phyloP scores from a whole-genome alignment of 2,113 vertebrate genomes.

The Laticauda colubrina region DNA sequence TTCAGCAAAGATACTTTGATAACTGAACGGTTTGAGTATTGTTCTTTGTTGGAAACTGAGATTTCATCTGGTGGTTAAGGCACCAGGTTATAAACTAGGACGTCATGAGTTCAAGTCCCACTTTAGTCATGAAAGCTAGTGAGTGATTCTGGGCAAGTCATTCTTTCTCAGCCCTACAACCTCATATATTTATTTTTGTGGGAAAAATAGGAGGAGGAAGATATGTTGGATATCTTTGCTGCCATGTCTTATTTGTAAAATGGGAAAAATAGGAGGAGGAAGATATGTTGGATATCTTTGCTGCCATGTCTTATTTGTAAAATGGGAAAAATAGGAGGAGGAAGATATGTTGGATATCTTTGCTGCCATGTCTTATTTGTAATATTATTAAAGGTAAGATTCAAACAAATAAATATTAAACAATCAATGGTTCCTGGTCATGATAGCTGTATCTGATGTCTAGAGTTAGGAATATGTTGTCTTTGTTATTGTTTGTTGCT shows the following conservation, averaged over 20 bases:
- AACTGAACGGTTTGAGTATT: not conserved
- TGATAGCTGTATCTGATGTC: not conserved
- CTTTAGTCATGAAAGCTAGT: not conserved
- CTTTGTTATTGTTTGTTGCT: not conserved
- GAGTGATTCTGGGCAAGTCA: not conserved
- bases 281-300: too few relatives aligned
- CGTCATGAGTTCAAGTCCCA: not conserved
- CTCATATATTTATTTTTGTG: not conserved
- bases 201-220: not conserved
- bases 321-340: not conserved
- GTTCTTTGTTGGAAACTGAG: not conserved
- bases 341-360: not conserved
- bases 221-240: not conserved
- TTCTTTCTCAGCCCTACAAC: not conserved
- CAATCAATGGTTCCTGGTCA: not conserved
- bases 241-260: not conserved
- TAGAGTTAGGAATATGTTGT: not conserved
- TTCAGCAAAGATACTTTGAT: not conserved
- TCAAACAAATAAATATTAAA: not conserved
- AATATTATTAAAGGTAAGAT: not conserved
- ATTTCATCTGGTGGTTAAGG: not conserved
- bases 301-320: too few relatives aligned
- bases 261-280: too few relatives aligned
- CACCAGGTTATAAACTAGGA: not conserved
- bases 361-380: not conserved